Evolutionary conservation across 2,888 invertebrate species (phyloP).

Genomic region (Ormyrus thymus): DNA sequence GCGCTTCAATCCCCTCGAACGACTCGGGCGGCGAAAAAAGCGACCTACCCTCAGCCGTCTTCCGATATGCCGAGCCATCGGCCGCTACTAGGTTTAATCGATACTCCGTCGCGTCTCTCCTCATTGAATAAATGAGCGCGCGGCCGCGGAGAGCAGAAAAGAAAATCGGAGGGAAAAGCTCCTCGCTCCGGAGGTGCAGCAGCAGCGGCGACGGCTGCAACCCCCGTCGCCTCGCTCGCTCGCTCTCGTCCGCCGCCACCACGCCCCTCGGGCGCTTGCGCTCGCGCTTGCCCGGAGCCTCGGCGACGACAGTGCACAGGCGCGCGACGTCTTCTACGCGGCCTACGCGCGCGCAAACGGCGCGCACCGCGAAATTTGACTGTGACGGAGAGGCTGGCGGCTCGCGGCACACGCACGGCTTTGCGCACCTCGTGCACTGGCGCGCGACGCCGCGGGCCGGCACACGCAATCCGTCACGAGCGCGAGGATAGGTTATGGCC

Average conservation of each 20-base stretch:
- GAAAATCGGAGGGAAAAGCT: not conserved
- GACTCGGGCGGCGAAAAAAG: not conserved
- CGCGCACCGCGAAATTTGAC: slow-evolving; percentile 54
- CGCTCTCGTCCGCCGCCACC: not conserved
- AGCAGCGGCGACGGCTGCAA: too few species aligned
- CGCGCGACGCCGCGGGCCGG: not conserved
- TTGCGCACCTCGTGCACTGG: slow-evolving; percentile 52
- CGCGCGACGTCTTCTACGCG: slow-evolving; percentile 39
- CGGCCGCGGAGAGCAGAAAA: not conserved
- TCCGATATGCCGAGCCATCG: too few species aligned
- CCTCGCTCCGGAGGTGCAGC: not conserved
- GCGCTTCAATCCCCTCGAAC: not conserved
- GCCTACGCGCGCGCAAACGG: slow-evolving; percentile 17
- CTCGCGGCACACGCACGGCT: slow-evolving; percentile 5
- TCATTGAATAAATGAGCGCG: too few species aligned
- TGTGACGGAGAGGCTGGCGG: not conserved
- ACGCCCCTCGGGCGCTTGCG: not conserved
- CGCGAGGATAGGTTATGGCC: too few species aligned
- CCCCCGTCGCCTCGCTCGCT: too few species aligned
- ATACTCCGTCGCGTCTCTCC: too few species aligned
- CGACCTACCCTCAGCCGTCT: not conserved
- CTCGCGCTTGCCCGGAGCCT: not conserved
- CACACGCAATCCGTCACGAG: too few species aligned
- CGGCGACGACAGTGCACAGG: slow-evolving; percentile 35
- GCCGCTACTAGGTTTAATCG: too few species aligned